Evolutionary conservation across 2,797 vertebrate species (phyloP), one percentile per base, ranked within the genome.

Genomic region (Muscicapa comitata): DNA sequence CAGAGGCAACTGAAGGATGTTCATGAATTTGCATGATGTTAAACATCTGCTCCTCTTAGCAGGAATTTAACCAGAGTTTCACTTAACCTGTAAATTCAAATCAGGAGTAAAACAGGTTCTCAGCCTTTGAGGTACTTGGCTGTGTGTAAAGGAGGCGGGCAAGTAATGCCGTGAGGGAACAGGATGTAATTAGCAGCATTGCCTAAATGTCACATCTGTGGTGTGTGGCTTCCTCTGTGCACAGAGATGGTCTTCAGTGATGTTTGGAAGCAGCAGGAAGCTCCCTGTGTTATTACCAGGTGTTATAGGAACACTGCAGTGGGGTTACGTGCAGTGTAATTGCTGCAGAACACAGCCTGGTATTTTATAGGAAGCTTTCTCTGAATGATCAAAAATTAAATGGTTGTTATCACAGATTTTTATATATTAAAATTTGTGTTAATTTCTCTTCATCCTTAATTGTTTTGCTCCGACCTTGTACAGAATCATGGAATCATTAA

Each of bases 1-100:
- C 93, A 90, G 95, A 61, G 79, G 94, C 91, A 96, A 92, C 92
- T 65, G 93, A 94, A 96, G 86, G 94, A 95, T 67, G 82, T 92
- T 96, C 48, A 42, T 83, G 88, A 89, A 96, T 98, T 97, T 96
- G 90, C 96, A 96, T 93, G 88, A 91, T 88, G 90, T 97, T 94
- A 93, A 97, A 96, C 97, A 97, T 97, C 98, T 98, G 97, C 78
- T 97, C 53, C 85, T 97, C 94, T 86, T 94, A 74, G 86, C 24
- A 6, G 77, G 66, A 96, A 87, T 84, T 94, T 88, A 23, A 51
- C 50, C 79, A 38, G 95, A 95, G 90, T 95, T 96, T 71, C 17
- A 10, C 58, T 59, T 76, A 6, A 87, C 78, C 95, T 84, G 68
- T 85, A 85, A 95, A 96, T 96, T 93, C 86, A 51, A 45, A 82